A percentile compares a stretch with the other conserved stretches of the same genome.
These are phyloP conservation scores for Melanotaenia trifasciata DNA, from an alignment of 2,797 vertebrate species.

Conservation along the genomic window DNA sequence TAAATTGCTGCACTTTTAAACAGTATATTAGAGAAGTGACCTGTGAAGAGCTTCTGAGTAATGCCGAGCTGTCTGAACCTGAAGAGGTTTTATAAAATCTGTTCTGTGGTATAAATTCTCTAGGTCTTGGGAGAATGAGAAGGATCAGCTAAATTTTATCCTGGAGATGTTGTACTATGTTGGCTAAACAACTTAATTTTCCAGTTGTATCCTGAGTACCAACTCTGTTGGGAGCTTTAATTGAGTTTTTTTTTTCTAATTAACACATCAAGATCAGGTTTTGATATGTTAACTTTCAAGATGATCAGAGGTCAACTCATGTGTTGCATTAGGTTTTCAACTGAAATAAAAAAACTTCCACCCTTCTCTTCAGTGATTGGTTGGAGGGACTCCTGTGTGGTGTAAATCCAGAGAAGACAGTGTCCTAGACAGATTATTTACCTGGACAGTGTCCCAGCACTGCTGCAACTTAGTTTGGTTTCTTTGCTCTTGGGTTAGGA, in stretches of 20 bases:
- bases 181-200: not conserved
- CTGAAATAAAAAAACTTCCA: not conserved
- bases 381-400: no score
- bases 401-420: no score
- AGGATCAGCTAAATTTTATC: not conserved
- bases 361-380: no score
- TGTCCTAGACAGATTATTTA: no score
- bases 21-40: no score
- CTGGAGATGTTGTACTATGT: not conserved
- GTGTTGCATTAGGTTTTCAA: not conserved
- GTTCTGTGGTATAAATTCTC: not conserved
- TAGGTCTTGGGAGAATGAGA: not conserved
- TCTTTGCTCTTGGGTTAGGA: no score
- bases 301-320: not conserved
- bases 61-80: not conserved
- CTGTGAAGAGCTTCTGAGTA: no score
- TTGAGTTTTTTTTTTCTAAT: not conserved
- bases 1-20: no score
- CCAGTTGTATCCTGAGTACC: not conserved
- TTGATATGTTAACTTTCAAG: not conserved
- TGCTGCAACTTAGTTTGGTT: no score
- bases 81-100: not conserved
- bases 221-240: not conserved
- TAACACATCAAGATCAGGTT: not conserved
- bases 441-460: no score